Conservation (phyloP, 2,113 vertebrate species). For the Nothoprocta perdicaria region DNA sequence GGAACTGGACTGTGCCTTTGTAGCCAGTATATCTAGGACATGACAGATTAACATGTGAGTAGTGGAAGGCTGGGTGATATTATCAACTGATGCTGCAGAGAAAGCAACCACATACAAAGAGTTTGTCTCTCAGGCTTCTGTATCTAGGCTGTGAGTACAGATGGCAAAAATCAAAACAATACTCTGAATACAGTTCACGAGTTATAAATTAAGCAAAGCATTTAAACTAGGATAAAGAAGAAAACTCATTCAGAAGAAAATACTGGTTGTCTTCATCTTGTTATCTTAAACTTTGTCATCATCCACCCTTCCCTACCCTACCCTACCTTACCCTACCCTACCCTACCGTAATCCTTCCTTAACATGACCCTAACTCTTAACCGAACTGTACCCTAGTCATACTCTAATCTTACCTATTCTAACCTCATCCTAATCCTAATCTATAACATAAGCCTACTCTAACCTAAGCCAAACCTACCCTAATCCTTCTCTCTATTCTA, state of each 20-base stretch:
- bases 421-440: too few species aligned
- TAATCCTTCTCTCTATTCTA: too few species aligned
- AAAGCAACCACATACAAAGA: background rate
- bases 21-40: slow-evolving; percentile 90
- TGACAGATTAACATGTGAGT: slow-evolving; percentile 90
- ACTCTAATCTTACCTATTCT: too few species aligned
- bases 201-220: background rate
- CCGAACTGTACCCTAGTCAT: too few species aligned
- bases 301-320: too few species aligned
- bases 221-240: background rate
- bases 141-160: background rate
- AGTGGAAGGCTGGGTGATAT: slow-evolving; percentile 91
- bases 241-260: background rate
- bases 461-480: too few species aligned
- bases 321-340: too few species aligned
- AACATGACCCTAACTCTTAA: too few species aligned
- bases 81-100: slow-evolving; percentile 91
- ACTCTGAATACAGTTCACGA: background rate
- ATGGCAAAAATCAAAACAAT: background rate
- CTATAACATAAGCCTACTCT: too few species aligned
- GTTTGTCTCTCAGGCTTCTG: background rate
- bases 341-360: too few species aligned
- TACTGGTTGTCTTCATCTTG: too few species aligned
- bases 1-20: slow-evolving; percentile 89
- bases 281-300: too few species aligned